Evolutionary conservation across 2,888 invertebrate genomes (phyloP).

Genomic region (Shargacucullia verbasci): DNA sequence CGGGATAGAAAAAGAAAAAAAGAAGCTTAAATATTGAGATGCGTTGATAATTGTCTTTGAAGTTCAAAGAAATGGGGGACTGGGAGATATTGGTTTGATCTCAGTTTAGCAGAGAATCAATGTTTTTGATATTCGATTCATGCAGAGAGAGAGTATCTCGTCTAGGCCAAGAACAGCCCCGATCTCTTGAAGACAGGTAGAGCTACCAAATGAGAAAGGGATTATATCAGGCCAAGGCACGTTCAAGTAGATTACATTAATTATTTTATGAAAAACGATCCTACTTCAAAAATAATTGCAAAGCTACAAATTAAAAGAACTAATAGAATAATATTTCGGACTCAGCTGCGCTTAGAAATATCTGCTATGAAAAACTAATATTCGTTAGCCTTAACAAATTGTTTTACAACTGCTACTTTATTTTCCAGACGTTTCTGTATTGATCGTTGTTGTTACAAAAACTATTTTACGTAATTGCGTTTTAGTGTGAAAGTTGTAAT

Average conservation of each 20-base stretch:
- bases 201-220: too few species aligned
- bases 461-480: slow-evolving; percentile 31
- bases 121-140: not conserved
- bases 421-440: slow-evolving; percentile 14
- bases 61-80: slow-evolving; percentile 24
- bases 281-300: slow-evolving; percentile 29
- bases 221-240: too few species aligned
- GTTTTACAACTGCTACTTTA: slow-evolving; percentile 20
- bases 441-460: slow-evolving; percentile 7
- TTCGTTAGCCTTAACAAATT: slow-evolving; percentile 31
- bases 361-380: slow-evolving; percentile 35
- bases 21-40: slow-evolving; percentile 42
- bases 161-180: not conserved
- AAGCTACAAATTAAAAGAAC: slow-evolving; percentile 29
- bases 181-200: slow-evolving; percentile 2
- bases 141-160: not conserved
- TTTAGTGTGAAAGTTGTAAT: slow-evolving; percentile 12
- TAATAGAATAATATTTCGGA: slow-evolving; percentile 34
- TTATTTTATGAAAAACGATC: slow-evolving; percentile 33
- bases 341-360: slow-evolving; percentile 28
- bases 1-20: slow-evolving; percentile 24
- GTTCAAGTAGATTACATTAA: not conserved
- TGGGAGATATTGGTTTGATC: slow-evolving; percentile 26
- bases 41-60: slow-evolving; percentile 43
- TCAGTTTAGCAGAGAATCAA: slow-evolving; percentile 13